Evolutionary conservation across 2,113 vertebrate species (phyloP).

Genomic region (Elaphurus davidianus): DNA sequence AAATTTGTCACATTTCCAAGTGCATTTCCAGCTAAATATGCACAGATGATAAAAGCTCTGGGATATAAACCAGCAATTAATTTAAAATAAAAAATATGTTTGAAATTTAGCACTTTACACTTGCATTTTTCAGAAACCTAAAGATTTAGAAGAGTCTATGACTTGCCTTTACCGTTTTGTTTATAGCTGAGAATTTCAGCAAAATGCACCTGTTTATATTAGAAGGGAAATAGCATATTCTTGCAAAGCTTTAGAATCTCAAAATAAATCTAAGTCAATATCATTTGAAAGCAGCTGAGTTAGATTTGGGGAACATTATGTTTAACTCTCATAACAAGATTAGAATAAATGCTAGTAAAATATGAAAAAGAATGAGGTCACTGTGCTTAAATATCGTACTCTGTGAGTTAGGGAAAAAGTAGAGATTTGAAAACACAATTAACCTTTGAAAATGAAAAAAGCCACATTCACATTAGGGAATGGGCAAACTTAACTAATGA

Average conservation of each 20-base stretch:
- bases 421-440: constrained; percentile 64
- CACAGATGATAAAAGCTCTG: constrained; percentile 41
- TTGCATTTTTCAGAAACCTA: not conserved
- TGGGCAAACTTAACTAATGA: constrained; percentile 39
- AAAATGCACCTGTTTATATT: constrained; percentile 24
- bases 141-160: not conserved
- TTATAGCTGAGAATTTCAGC: not conserved
- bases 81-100: constrained; percentile 59
- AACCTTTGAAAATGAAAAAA: constrained; percentile 56
- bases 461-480: constrained; percentile 33
- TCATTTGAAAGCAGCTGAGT: not conserved
- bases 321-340: constrained; percentile 46
- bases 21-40: constrained; percentile 48
- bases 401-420: not conserved
- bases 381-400: constrained; percentile 32
- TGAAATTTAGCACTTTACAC: constrained; percentile 16
- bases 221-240: not conserved
- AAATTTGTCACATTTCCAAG: constrained; percentile 56
- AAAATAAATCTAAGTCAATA: constrained; percentile 48
- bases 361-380: constrained; percentile 37
- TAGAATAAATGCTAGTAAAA: constrained; percentile 59
- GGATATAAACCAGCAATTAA: constrained; percentile 53
- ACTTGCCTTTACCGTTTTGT: not conserved
- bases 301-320: constrained; percentile 38
- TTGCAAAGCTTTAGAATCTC: constrained; percentile 15